Evolutionary conservation across 2,113 vertebrate species (phyloP).

Genomic region (Alligator mississippiensis): DNA sequence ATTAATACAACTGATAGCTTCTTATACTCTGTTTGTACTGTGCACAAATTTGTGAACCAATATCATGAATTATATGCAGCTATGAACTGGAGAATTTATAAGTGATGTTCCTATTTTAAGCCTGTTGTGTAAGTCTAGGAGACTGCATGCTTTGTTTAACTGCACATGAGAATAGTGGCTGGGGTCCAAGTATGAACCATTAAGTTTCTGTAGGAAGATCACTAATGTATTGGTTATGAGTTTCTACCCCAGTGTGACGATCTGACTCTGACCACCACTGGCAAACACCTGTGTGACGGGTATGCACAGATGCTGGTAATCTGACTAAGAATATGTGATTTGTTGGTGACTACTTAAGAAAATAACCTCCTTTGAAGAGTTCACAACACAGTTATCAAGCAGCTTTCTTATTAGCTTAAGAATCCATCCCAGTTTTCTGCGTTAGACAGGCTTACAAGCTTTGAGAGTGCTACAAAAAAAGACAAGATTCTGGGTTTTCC

Average conservation of each 20-base stretch:
- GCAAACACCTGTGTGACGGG: not conserved
- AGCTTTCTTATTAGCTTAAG: not conserved
- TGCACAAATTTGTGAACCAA: not conserved
- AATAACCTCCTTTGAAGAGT: not conserved
- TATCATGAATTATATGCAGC: not conserved
- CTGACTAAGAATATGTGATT: rapidly evolving
- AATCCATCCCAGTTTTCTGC: not conserved
- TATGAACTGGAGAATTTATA: not conserved
- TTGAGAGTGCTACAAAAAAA: not conserved
- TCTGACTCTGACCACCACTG: not conserved
- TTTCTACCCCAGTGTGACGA: not conserved
- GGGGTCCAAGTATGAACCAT: not conserved
- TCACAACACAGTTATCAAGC: not conserved
- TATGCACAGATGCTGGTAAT: not conserved
- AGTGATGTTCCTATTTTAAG: not conserved
- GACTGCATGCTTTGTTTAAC: not conserved
- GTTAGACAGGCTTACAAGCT: not conserved
- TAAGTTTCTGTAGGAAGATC: not conserved
- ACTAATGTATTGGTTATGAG: not conserved
- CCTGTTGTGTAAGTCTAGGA: not conserved
- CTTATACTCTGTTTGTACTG: not conserved
- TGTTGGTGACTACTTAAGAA: not conserved
- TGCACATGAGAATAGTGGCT: not conserved
- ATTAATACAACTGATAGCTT: not conserved
- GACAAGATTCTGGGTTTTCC: not conserved